Evolutionary conservation across 2,888 invertebrate genomes (phyloP).

Genomic region (Microctonus hyperodae): DNA sequence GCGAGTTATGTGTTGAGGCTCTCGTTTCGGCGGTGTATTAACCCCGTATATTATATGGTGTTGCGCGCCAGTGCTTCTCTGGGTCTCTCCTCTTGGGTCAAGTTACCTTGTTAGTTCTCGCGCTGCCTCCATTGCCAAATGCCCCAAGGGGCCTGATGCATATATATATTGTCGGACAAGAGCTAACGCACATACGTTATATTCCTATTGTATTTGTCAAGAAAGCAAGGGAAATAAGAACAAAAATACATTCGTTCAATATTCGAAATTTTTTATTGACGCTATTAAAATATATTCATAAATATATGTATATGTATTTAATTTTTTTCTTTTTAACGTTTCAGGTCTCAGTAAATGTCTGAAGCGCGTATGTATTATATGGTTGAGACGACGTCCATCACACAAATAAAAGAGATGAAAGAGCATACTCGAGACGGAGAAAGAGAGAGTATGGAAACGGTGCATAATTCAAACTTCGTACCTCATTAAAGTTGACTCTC

Average conservation of each 20-base stretch:
- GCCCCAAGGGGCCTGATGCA: slow-evolving; percentile 17
- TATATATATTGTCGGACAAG: not conserved
- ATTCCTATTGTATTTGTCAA: slow-evolving; percentile 21
- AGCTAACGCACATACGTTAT: not conserved
- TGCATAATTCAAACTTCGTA: slow-evolving; percentile 59
- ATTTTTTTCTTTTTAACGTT: not conserved
- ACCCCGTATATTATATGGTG: slow-evolving; percentile 35
- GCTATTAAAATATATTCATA: not conserved
- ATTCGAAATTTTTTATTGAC: slow-evolving; percentile 3
- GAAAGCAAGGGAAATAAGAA: slow-evolving; percentile 5
- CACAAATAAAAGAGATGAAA: slow-evolving; percentile 24
- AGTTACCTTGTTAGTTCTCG: slow-evolving; percentile 60
- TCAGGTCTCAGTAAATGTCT: slow-evolving; percentile 1
- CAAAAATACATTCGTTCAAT: not conserved
- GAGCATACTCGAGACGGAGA: slow-evolving; percentile 27
- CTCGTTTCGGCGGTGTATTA: slow-evolving; percentile 48
- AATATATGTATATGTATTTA: not conserved
- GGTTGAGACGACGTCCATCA: slow-evolving; percentile 8
- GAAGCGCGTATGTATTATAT: not conserved
- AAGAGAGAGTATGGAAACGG: slow-evolving; percentile 39
- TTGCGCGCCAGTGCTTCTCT: slow-evolving; percentile 27
- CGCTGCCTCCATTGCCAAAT: slow-evolving; percentile 45
- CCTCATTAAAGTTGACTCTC: slow-evolving; percentile 55
- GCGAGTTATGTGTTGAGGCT: slow-evolving; percentile 53
- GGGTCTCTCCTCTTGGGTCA: slow-evolving; percentile 45